Conservation (phyloP, 1,140 invertebrate species). For the Delia radicum region DNA sequence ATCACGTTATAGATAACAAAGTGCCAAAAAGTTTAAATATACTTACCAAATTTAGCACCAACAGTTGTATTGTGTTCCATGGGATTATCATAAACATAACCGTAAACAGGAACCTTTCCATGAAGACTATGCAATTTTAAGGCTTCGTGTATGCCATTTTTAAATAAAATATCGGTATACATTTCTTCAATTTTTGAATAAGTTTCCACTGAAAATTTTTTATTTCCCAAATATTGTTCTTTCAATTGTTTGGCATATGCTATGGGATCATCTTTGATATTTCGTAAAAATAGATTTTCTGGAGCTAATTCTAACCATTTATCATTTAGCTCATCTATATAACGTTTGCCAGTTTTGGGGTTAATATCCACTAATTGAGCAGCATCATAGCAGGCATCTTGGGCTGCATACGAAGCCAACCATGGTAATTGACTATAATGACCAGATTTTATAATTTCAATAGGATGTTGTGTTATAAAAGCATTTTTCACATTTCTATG, state of each 20-base stretch:
- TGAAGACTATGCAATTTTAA: constrained; percentile 33
- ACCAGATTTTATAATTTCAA: constrained; percentile 58
- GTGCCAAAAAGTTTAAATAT: neutral
- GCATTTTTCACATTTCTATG: constrained; percentile 35
- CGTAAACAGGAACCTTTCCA: constrained; percentile 32
- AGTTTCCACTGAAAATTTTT: constrained; percentile 30
- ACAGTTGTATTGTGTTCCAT: constrained; percentile 27
- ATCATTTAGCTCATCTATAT: constrained; percentile 27
- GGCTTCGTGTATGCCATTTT: constrained; percentile 34
- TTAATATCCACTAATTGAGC: constrained; percentile 39
- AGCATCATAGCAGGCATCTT: constrained; percentile 61
- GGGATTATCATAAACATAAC: constrained; percentile 42
- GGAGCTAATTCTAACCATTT: constrained; percentile 33
- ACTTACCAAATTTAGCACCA: constrained; percentile 37
- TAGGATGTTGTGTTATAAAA: constrained; percentile 59
- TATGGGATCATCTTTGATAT: constrained; percentile 27
- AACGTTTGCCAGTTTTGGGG: constrained; percentile 17
- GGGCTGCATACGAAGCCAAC: constrained; percentile 58
- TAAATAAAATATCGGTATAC: constrained; percentile 40
- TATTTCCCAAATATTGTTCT: constrained; percentile 33
- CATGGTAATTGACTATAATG: constrained; percentile 59
- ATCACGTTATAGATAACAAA: neutral
- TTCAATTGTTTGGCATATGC: constrained; percentile 33
- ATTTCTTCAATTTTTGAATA: constrained; percentile 34
- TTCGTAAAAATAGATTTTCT: constrained; percentile 32